Percentiles rank a stretch among this genome's conserved stretches.
Evolutionary conservation across 1,140 invertebrate species (phyloP).

Genomic region (Heliconius congener): DNA sequence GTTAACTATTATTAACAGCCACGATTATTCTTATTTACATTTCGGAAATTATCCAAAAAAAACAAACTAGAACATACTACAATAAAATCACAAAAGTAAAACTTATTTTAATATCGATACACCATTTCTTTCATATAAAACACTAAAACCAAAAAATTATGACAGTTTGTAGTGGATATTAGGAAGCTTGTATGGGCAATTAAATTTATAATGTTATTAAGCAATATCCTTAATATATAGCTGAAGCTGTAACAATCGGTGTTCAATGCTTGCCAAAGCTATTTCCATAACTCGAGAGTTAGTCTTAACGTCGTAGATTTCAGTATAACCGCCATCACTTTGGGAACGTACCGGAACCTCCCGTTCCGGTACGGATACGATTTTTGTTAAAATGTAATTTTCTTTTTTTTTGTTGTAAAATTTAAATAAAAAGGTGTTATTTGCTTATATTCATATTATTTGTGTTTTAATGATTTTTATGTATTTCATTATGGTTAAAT

Average conservation of each 20-base stretch:
- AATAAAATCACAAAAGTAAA: background rate
- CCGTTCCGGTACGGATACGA: conserved; percentile 36
- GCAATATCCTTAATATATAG: conserved; percentile 44
- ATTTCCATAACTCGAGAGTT: conserved; percentile 62
- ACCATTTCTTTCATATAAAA: background rate
- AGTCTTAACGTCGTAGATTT: conserved; percentile 63
- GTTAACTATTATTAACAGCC: too few species aligned
- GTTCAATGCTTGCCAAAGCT: conserved; percentile 53
- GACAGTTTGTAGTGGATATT: conserved; percentile 17
- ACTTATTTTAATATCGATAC: background rate
- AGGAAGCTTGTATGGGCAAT: conserved; percentile 33
- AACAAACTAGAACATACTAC: too few species aligned
- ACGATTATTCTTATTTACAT: too few species aligned
- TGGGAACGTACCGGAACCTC: conserved; percentile 14
- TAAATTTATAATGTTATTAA: conserved; percentile 45
- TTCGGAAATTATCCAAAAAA: too few species aligned
- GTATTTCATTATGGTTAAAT: too few species aligned
- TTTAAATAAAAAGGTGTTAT: too few species aligned
- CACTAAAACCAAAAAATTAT: background rate
- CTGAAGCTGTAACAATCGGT: conserved; percentile 48
- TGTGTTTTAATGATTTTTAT: too few species aligned
- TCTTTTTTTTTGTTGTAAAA: background rate
- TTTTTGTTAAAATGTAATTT: background rate
- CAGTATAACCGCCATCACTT: conserved; percentile 38
- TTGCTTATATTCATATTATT: too few species aligned